phyloP scores from a whole-genome alignment of 2,113 vertebrate genomes.

The Platysteira castanea region DNA sequence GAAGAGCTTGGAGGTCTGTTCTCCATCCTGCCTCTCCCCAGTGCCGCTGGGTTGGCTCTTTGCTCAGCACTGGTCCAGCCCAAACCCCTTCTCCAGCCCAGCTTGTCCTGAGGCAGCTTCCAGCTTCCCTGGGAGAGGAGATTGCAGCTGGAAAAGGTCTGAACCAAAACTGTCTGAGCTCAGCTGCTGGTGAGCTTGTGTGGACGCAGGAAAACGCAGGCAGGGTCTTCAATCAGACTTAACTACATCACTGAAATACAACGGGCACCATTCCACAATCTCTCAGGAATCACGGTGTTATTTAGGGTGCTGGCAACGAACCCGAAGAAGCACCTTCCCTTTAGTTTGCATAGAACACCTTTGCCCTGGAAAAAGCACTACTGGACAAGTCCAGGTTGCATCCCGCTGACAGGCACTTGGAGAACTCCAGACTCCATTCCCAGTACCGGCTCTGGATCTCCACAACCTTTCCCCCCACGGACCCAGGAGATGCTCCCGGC shows the following conservation, averaged over 20 bases:
- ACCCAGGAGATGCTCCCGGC: background rate
- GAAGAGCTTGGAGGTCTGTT: conserved; percentile 13
- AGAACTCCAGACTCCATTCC: background rate
- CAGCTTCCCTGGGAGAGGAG: background rate
- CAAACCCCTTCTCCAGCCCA: background rate
- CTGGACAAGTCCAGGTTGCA: background rate
- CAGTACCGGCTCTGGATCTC: background rate
- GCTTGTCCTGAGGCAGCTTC: background rate
- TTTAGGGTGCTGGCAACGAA: background rate
- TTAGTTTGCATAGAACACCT: background rate
- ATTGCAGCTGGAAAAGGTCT: background rate
- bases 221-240: background rate
- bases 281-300: fast-evolving
- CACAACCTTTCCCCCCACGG: background rate
- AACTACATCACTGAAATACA: background rate
- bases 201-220: background rate
- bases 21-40: conserved; percentile 13
- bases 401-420: background rate
- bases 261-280: fast-evolving
- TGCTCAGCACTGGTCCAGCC: background rate
- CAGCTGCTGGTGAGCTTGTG: background rate
- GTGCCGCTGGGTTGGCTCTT: background rate
- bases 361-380: fast-evolving
- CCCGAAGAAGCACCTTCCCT: fast-evolving
- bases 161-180: background rate